Percentiles rank a stretch among this genome's conserved stretches.
Conservation (phyloP, 2,113 vertebrate genomes). For the Pedetes capensis region DNA sequence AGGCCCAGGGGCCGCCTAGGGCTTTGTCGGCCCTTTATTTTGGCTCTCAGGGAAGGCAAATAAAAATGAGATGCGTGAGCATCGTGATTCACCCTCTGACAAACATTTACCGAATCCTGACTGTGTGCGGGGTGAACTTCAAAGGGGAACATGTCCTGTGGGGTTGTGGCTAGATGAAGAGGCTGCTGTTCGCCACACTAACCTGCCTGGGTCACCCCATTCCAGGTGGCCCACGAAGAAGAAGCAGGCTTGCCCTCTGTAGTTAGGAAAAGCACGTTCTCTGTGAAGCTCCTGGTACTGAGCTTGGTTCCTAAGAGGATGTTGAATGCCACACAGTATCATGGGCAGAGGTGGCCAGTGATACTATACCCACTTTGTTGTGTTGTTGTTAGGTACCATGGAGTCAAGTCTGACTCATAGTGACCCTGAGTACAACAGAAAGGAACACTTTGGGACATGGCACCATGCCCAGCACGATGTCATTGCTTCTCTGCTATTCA, state of each 20-base stretch:
- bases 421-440: too few relatives aligned
- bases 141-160: background rate
- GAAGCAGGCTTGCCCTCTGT: background rate
- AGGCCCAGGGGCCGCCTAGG: background rate
- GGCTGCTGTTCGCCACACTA: rapidly evolving
- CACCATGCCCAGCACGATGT: too few relatives aligned
- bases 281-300: background rate
- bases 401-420: too few relatives aligned
- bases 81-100: background rate
- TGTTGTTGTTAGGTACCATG: too few relatives aligned
- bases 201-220: background rate
- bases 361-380: rapidly evolving
- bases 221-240: background rate
- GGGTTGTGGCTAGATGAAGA: background rate
- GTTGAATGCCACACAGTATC: background rate
- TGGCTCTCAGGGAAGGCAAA: background rate
- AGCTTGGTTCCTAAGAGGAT: background rate
- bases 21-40: background rate
- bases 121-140: background rate
- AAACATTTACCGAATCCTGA: background rate
- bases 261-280: background rate
- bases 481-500: too few relatives aligned
- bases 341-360: rapidly evolving
- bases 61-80: background rate
- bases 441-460: too few relatives aligned